Percentiles rank a stretch among this genome's conserved stretches.
Conservation (phyloP, 2,888 invertebrate species). For the Sylvicola cinctus region DNA sequence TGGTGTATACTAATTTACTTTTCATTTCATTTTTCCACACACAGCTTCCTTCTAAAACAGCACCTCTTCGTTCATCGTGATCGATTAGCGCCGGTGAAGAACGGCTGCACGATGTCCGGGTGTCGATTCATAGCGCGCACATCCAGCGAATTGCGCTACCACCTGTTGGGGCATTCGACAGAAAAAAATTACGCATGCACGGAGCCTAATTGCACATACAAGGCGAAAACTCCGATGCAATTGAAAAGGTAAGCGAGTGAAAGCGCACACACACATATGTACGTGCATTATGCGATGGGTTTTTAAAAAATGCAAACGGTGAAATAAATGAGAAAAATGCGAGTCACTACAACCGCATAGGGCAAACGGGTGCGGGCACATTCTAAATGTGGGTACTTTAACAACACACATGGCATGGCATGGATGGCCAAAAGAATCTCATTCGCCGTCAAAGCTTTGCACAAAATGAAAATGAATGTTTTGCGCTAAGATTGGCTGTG, state of each 20-base stretch:
- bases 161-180: slow-evolving; percentile 33
- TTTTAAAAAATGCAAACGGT: too few relatives aligned
- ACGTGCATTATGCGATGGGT: not conserved
- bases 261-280: not conserved
- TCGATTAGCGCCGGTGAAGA: slow-evolving; percentile 21
- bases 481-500: too few relatives aligned
- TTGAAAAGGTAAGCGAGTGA: slow-evolving; percentile 30
- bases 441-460: too few relatives aligned
- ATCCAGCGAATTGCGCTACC: slow-evolving; percentile 31
- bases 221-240: slow-evolving; percentile 29
- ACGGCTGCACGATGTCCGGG: slow-evolving; percentile 30
- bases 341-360: too few relatives aligned
- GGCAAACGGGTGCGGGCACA: too few relatives aligned
- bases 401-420: too few relatives aligned
- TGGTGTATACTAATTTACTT: slow-evolving; percentile 2
- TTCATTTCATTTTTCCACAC: too few relatives aligned
- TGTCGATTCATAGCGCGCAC: slow-evolving; percentile 36
- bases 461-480: too few relatives aligned
- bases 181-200: slow-evolving; percentile 27
- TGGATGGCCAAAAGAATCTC: too few relatives aligned
- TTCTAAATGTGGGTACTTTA: too few relatives aligned
- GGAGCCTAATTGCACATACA: slow-evolving; percentile 27
- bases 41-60: slow-evolving; percentile 34
- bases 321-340: too few relatives aligned
- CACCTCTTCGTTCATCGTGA: slow-evolving; percentile 35